Evolutionary conservation across 2,888 invertebrate genomes (phyloP).

Genomic region (Glyphotaelius pellucidus): DNA sequence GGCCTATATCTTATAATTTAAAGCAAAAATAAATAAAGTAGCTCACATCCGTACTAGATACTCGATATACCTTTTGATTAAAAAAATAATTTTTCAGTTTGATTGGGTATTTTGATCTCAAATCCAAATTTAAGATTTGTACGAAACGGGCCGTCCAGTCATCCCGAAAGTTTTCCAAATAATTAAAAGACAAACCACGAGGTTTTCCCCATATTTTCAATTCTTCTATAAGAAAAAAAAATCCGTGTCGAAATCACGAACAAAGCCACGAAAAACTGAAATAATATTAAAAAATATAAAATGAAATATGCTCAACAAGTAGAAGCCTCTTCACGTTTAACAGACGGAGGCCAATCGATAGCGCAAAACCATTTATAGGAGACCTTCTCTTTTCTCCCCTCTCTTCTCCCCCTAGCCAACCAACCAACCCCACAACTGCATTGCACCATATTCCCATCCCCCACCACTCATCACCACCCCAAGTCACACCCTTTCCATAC

Average conservation of each 20-base stretch:
- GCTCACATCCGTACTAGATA: too few species aligned
- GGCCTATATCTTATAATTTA: too few species aligned
- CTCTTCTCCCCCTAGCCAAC: background rate
- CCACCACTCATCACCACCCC: background rate
- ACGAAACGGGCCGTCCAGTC: too few species aligned
- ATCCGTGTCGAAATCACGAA: background rate
- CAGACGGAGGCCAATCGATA: conserved; percentile 20
- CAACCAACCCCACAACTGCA: conserved; percentile 39
- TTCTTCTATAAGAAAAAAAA: background rate
- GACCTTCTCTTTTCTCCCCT: background rate
- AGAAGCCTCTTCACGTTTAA: background rate
- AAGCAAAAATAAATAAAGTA: too few species aligned
- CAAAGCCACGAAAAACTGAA: background rate
- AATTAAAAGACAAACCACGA: too few species aligned
- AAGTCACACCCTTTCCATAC: background rate
- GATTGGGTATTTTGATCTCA: too few species aligned
- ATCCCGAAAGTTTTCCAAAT: too few species aligned
- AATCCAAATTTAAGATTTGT: too few species aligned
- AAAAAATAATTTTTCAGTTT: too few species aligned
- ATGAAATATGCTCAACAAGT: conserved; percentile 32
- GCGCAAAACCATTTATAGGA: conserved; percentile 14
- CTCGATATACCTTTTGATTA: too few species aligned
- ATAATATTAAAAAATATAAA: background rate
- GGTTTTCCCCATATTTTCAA: too few species aligned
- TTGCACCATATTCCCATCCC: conserved; percentile 20